Base-by-base conservation (phyloP, 2,113 vertebrate genomes). In the Bufo gargarizans region DNA sequence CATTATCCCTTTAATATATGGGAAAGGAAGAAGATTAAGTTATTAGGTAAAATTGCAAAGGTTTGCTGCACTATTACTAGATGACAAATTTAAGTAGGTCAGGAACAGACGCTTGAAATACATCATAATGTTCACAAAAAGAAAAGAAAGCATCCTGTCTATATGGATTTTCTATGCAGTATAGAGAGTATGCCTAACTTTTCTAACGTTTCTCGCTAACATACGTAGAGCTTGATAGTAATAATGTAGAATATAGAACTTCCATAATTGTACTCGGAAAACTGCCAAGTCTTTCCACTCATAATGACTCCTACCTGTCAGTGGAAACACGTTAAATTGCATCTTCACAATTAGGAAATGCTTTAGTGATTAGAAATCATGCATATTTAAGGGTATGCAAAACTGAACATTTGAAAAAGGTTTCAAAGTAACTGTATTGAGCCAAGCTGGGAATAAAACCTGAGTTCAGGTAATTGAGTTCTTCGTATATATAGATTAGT, bases 341-440 rank as follows among this genome's bases (percentile, higher is more conserved):
- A 93, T 92, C 92, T 92, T 91, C 91, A 91, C 91, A 92, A 93
- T 92, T 93, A 94, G 91, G 90, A 93, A 92, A 93, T 89, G 89
- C 87, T 84, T 84, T 58, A 69, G 72, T 92, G 92, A 94, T 94
- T 94, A 94, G 90, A 91, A 93, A 92, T 91, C 91, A 93, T 93
- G 89, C 92, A 94, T 94, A 93, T 93, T 94, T 92, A 92, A 93
- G 65, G 77, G 72, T 90, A 86, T 82, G 91, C 90, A 92, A 92
- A 93, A 91, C 90, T 86, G 89, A 92, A 19, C 93, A 93, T 91
- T 93, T 92, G 88, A 88, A 85, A 55, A 85, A 76, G 17, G 85
- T 89, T 89, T 33, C 17, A 11, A 89, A 90, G 17, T 80, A 7
- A n/a, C 17, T 67, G 43, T 43, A 84, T 67, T 53, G 0, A 87